Evolutionary conservation across 2,113 vertebrate genomes (phyloP).

Genomic region (Salvelinus namaycush): DNA sequence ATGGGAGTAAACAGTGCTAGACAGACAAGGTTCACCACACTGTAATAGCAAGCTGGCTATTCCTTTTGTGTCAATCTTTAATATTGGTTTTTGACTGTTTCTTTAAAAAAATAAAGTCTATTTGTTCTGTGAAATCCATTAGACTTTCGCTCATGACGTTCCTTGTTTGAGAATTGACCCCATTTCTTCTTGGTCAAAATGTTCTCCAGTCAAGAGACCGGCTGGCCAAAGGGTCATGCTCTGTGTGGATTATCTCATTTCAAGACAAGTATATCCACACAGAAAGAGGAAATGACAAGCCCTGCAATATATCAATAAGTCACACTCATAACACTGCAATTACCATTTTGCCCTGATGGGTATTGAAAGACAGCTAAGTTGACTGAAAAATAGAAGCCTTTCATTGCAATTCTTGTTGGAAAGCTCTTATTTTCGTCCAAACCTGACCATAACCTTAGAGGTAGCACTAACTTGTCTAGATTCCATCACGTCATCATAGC

Average conservation of each 20-base stretch:
- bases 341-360: too few species aligned
- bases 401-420: too few species aligned
- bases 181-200: conserved; percentile 19
- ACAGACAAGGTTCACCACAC: too few species aligned
- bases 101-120: not conserved
- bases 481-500: too few species aligned
- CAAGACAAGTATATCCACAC: not conserved
- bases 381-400: too few species aligned
- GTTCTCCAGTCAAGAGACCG: conserved; percentile 3
- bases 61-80: not conserved
- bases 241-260: too few species aligned
- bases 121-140: conserved; percentile 17
- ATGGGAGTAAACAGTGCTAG: too few species aligned
- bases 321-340: not conserved
- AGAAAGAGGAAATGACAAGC: conserved; percentile 5
- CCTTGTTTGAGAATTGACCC: conserved; percentile 9
- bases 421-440: too few species aligned
- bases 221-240: not conserved
- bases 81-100: not conserved
- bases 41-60: too few species aligned
- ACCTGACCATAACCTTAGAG: too few species aligned
- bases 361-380: too few species aligned
- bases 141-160: not conserved
- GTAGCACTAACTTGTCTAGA: too few species aligned
- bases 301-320: not conserved